Evolutionary conservation across 2,797 vertebrate species (phyloP).

Genomic region (Phataginus tetradactyla): DNA sequence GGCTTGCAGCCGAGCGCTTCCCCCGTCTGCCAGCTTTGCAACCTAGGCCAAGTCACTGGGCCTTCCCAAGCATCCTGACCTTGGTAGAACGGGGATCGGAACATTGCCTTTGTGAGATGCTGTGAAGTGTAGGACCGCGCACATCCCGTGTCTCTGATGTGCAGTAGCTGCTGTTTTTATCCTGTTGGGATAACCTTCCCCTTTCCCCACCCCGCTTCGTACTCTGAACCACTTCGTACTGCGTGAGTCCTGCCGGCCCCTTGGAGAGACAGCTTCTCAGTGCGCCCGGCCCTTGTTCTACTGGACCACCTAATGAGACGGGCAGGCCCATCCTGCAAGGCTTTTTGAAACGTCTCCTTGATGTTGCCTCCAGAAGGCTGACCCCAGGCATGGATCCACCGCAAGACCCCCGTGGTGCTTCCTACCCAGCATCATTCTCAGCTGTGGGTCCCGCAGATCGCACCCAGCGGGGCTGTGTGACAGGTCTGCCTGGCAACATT

Average conservation of each 20-base stretch:
- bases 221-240: not conserved
- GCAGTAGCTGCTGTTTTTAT: not conserved
- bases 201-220: not conserved
- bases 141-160: not conserved
- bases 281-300: not conserved
- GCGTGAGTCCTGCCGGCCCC: not conserved
- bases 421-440: not conserved
- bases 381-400: not conserved
- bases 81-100: not conserved
- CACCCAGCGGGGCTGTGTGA: too few relatives aligned
- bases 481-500: not conserved
- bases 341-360: not conserved
- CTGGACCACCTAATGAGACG: too few relatives aligned
- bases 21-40: not conserved
- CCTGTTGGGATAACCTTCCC: not conserved
- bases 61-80: not conserved
- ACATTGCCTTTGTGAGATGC: not conserved
- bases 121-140: not conserved
- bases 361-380: not conserved
- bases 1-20: not conserved
- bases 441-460: not conserved
- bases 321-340: not conserved
- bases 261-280: not conserved
- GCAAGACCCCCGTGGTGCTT: accelerated
- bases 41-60: not conserved